These are phyloP conservation scores for Hozukius guyotensis DNA, from an alignment of 2,797 vertebrate genomes.

Conservation along the genomic window DNA sequence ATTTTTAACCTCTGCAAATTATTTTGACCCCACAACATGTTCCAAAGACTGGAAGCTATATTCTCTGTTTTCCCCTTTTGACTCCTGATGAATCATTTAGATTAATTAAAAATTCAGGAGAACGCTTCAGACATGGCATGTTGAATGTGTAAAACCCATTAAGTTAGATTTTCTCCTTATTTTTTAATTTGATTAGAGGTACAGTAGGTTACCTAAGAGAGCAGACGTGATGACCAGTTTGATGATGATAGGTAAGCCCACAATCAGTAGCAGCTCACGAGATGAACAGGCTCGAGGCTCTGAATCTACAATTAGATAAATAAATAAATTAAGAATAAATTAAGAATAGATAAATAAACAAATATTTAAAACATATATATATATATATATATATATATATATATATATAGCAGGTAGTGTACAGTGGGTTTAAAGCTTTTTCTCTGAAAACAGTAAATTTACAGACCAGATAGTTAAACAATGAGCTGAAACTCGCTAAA, in stretches of 20 bases:
- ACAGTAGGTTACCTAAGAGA: slow-evolving; percentile 66
- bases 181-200: not conserved
- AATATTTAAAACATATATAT: not conserved
- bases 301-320: slow-evolving; percentile 10
- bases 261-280: slow-evolving; percentile 39
- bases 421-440: not conserved
- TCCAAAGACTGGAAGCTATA: no score
- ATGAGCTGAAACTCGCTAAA: not conserved
- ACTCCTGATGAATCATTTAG: not conserved
- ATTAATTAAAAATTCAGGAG: not conserved
- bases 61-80: not conserved
- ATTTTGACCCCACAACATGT: not conserved
- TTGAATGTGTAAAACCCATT: not conserved
- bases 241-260: slow-evolving; percentile 52
- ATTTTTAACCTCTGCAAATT: not conserved
- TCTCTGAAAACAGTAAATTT: not conserved
- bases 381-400: no score
- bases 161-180: not conserved
- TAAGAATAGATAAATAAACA: not conserved
- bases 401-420: no score
- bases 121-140: not conserved
- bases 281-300: slow-evolving; percentile 22
- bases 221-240: slow-evolving; percentile 59
- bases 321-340: not conserved
- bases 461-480: not conserved